Percentiles rank a stretch among this genome's conserved stretches.
Evolutionary conservation across 2,113 vertebrate genomes (phyloP).

Genomic region (Podocnemis expansa): DNA sequence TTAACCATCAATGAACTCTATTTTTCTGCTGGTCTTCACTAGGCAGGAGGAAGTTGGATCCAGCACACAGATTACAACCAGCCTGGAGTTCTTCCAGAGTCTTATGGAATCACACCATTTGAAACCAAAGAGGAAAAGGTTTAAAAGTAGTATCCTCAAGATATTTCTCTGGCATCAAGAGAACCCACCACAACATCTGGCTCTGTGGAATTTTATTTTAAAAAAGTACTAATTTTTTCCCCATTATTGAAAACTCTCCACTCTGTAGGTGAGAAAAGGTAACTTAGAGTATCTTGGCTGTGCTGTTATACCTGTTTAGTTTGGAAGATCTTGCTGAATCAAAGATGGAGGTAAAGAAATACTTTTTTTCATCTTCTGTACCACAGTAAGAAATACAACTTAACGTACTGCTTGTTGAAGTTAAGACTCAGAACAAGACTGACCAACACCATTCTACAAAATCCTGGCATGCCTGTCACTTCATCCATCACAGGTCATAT

Average conservation of each 20-base stretch:
- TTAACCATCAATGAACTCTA: not conserved
- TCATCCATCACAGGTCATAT: constrained; percentile 66
- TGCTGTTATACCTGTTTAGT: not conserved
- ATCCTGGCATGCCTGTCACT: constrained; percentile 38
- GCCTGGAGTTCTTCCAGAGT: not conserved
- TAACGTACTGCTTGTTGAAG: not conserved
- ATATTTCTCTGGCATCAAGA: not conserved
- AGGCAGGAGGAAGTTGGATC: not conserved
- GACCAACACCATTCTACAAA: constrained; percentile 2
- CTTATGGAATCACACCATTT: not conserved
- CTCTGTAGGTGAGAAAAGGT: not conserved
- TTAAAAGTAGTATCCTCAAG: not conserved
- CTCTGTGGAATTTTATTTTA: not conserved
- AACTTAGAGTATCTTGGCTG: not conserved
- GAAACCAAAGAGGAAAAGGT: not conserved
- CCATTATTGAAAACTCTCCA: rapidly evolving
- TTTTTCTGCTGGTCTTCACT: not conserved
- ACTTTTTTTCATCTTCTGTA: not conserved
- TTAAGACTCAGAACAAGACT: not conserved
- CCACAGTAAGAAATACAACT: not conserved
- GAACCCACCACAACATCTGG: not conserved
- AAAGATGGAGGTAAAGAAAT: not conserved
- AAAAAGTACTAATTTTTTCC: not conserved
- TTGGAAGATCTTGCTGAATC: not conserved
- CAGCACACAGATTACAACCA: not conserved